phyloP scores from a whole-genome alignment of 2,888 invertebrate genomes.

The Drosophila kuntzei region DNA sequence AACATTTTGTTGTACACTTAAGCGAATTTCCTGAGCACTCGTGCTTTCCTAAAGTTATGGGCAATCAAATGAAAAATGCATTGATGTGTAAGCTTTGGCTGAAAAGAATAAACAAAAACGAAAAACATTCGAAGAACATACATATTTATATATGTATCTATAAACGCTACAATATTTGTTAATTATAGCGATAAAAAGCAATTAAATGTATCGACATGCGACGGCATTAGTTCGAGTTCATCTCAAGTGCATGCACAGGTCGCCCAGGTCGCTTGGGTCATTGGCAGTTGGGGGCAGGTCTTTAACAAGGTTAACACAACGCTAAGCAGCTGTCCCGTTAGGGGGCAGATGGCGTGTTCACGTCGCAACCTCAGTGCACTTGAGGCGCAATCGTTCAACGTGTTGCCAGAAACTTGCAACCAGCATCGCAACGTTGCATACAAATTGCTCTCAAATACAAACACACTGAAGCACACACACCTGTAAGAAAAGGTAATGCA shows the following conservation, averaged over 20 bases:
- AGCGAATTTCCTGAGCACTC: conserved; percentile 59
- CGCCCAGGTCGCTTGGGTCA: conserved; percentile 33
- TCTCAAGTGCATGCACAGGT: conserved; percentile 23
- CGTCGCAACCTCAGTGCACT: conserved; percentile 71
- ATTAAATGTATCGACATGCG: conserved; percentile 43
- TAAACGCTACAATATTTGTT: conserved; percentile 28
- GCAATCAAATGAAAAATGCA: conserved; percentile 69
- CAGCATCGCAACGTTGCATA: conserved; percentile 64
- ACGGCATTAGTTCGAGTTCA: conserved; percentile 35
- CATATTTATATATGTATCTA: neutral
- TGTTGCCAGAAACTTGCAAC: conserved; percentile 47
- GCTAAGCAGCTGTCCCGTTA: conserved; percentile 61
- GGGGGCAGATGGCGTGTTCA: conserved; percentile 32
- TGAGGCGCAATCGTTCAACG: conserved; percentile 76
- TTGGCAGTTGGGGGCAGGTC: conserved; percentile 33
- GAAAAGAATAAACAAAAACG: neutral
- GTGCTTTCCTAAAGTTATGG: conserved; percentile 38
- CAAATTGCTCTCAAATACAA: conserved; percentile 65
- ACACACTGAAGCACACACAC: conserved; percentile 30
- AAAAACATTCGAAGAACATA: neutral
- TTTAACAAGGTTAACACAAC: conserved; percentile 75
- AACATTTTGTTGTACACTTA: conserved; percentile 72
- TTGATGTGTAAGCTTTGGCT: conserved; percentile 47
- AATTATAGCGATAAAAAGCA: conserved; percentile 39
- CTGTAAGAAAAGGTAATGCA: conserved; percentile 59